These are phyloP conservation scores for Tillus elongatus DNA, from an alignment of 2,888 invertebrate genomes.

Conservation along the genomic window DNA sequence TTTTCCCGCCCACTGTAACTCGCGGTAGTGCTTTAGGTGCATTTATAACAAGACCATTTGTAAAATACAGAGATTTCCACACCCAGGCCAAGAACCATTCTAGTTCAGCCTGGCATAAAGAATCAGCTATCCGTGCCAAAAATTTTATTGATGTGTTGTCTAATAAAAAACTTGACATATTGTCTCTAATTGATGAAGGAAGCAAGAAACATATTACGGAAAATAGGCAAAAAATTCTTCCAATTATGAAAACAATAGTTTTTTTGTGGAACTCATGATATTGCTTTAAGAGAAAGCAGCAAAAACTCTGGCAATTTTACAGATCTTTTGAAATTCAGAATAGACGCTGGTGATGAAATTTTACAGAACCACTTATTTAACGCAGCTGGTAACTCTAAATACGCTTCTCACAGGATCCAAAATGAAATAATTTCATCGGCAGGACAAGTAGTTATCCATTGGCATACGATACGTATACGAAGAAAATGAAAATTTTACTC, in stretches of 20 bases:
- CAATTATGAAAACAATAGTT: no score
- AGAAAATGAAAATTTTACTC: no score
- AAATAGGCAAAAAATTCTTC: no score
- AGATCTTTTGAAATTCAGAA: conserved; percentile 9
- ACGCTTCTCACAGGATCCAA: conserved; percentile 6
- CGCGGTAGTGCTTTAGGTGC: conserved; percentile 2
- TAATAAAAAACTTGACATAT: no score
- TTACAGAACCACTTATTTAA: conserved; percentile 9
- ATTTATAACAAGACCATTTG: conserved; percentile 7
- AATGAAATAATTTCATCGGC: conserved; percentile 7
- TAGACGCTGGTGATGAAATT: conserved; percentile 8
- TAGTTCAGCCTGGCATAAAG: conserved; percentile 7
- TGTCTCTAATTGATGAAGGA: no score
- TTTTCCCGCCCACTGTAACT: conserved; percentile 1
- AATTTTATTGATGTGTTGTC: no score
- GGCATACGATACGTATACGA: conserved; percentile 12
- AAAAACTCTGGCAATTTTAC: conserved; percentile 8
- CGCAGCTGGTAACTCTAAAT: conserved; percentile 8
- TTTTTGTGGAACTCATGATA: conserved; percentile 10
- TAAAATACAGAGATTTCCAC: conserved; percentile 4
- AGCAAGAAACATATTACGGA: no score
- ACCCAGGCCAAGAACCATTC: not conserved
- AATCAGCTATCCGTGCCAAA: no score
- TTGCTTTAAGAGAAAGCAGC: conserved; percentile 5
- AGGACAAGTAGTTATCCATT: conserved; percentile 18